Evolutionary conservation across 2,888 invertebrate genomes (phyloP), one percentile per base, ranked within the genome.

Genomic region (Harmothoe impar): DNA sequence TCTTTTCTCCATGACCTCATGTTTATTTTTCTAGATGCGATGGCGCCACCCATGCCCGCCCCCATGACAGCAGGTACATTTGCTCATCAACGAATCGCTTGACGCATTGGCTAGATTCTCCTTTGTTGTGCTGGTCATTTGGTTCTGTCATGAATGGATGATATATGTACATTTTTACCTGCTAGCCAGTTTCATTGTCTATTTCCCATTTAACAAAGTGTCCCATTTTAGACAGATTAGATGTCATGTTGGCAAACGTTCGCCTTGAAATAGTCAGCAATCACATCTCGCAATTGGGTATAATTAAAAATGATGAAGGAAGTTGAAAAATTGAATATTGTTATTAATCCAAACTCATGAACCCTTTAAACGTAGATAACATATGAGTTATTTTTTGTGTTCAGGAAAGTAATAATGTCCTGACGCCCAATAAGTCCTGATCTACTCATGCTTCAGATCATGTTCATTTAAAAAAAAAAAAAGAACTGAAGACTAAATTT

Each of bases 11-110:
- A 86, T 86, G 86, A 25, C 86, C 17, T 86, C 25, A 86, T 86
- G 56, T 86, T 56, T 86, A 54, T 86, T 54, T n/a, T 86, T 86
- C 52, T 86, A 86, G 86, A 86, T 86, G 86, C 86, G 86, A 86
- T 86, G 86, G 54, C 54, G 56, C 86, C 54, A 54, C 86, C 86
- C 23, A 31, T 52, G 29, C 86, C 86, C 25, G 86, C 52, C 23
- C 86, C 86, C 86, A 86, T 86, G 86, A 86, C 86, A 86, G 52
- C 86, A 86, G 86, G 86, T 86, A 86, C 29, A 54, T 86, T 29
- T 56, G 52, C 52, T 86, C 86, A 86, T n/a, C 86, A 86, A 86
- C 31, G 43, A 43, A 43, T 54, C 33, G 86, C 86, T 86, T 86
- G 86, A 17, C 15, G 86, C 43, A 81, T 81, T 81, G 81, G 81